A percentile compares a stretch with the other conserved stretches of the same genome.
These are phyloP conservation scores for Heterodera schachtii DNA, from an alignment of 1,140 invertebrate species.

Conservation along the genomic window DNA sequence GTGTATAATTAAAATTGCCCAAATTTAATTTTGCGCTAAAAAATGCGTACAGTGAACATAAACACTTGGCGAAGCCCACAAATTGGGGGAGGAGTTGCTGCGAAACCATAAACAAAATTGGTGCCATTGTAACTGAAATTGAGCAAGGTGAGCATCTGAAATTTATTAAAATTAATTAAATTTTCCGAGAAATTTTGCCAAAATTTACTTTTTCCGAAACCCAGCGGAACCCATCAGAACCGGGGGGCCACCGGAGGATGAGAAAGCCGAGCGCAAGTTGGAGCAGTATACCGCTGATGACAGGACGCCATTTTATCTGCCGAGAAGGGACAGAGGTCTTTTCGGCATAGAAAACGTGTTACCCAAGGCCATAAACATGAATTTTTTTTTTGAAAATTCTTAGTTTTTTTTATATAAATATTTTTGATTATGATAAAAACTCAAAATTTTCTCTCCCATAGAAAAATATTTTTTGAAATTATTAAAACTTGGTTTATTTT, in stretches of 20 bases:
- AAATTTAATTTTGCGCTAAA: constrained; percentile 49
- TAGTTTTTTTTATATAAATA: too few species aligned
- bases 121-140: constrained; percentile 77
- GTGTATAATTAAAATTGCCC: too few species aligned
- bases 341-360: too few species aligned
- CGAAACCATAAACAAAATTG: constrained; percentile 80
- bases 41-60: constrained; percentile 72
- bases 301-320: constrained; percentile 66
- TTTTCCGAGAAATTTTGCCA: neutral
- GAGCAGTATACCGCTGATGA: constrained; percentile 77
- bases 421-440: too few species aligned
- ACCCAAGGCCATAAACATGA: too few species aligned
- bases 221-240: constrained; percentile 79
- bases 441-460: too few species aligned
- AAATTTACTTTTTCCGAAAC: constrained; percentile 72
- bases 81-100: constrained; percentile 70
- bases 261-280: constrained; percentile 84
- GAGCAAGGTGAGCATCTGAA: constrained; percentile 75
- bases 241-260: constrained; percentile 78
- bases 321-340: too few species aligned
- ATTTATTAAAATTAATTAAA: constrained; percentile 74
- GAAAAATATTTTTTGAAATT: too few species aligned
- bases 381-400: too few species aligned
- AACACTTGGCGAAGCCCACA: constrained; percentile 70
- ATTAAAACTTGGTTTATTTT: too few species aligned